Base-by-base conservation (phyloP, 2,113 vertebrate genomes). In the Okapia johnstoni region DNA sequence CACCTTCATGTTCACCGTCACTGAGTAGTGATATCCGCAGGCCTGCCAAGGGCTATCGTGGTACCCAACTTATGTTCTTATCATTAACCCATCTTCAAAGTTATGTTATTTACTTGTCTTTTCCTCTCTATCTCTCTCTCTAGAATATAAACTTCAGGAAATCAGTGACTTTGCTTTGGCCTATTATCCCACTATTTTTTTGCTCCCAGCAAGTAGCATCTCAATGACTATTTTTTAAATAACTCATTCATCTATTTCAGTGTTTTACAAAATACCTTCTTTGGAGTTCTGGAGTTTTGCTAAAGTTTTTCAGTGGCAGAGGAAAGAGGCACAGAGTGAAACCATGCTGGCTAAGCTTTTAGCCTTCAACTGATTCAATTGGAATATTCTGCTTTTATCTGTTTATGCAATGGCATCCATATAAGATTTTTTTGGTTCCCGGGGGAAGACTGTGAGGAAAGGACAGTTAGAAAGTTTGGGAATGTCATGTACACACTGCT, bases 381-480 rank as follows among this genome's bases (percentile, higher is more conserved):
- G 43, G 19, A 94, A 87, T 3, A 48, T 50, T 84, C 60, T 61
- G 63, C 33, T 88, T 90, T 57, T 30, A n/a, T 73, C 63, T 94
- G 23, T 66, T 87, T 60, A 63, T 40, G 0, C 7, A 70, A 77
- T 85, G 17, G 48, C 26, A 87, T 93, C 43, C 36, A 52, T 16
- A 2, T n/a, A 86, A 92, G 30, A 28, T 58, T 50, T 50, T 93
- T 11, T 58, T 66, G 46, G 9, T 80, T 50, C 21, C n/a, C 1
- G 0, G 70, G 70, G 36, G 23, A 43, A 26, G 25, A 40, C 23
- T 76, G 36, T 43, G 12, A 43, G 70, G 40, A 43, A 76, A 43
- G 36, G 70, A 43, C 36, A 76, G 70, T 43, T 76, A 43, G 36
- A 76, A 43, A 76, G 70, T 43, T 76, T 76, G 0, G 0, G 23